Evolutionary conservation across 37 sponge, comb jelly and placozoan species (phyloP), one percentile per base, ranked within the genome.

Genomic region (Dysidea cf. avara): DNA sequence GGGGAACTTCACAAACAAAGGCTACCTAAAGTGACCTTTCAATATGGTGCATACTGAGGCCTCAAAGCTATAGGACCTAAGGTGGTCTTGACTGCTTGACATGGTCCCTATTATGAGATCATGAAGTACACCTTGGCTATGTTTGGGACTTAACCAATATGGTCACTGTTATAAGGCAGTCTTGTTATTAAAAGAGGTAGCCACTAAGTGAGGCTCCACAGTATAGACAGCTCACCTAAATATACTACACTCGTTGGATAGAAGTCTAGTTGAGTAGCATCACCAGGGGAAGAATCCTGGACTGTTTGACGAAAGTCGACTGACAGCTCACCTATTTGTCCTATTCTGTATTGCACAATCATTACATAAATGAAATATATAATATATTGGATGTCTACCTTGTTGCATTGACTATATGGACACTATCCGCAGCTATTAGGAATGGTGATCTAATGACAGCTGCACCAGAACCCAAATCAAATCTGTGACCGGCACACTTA

Each of bases 391-490:
- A 32, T 35, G 14, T 36, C 36, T 39, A 84, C 73, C 85, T 76
- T 9, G 39, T 37, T 2, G 71, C 69, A 22, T 40, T 58, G 56
- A 88, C 68, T 9, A 49, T 83, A 39, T 83, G 74, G 4, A 35
- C n/a, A 6, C 48, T 24, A 2, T 80, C 89, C 21, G 49, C 35
- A 32, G 57, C 38, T 40, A 88, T 48, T 26, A 74, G 75, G 48
- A 79, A 70, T 21, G 57, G 36, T 1, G 83, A 73, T 3, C 29
- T 30, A 17, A 83, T 38, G 18, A 40, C 28, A 49, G 43, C 59
- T 0, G 46, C 50, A 26, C 87, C 87, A 7, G 61, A 58, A 0
- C 89, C 89, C 35, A 88, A 66, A 52, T 88, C 56, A 60, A 79
- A 88, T 49, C 89, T 86, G 50, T 0, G 32, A n/a, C n/a, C n/a